These are phyloP conservation scores for Lepidurus couesii DNA, from an alignment of 1,140 invertebrate species.

Conservation along the genomic window DNA sequence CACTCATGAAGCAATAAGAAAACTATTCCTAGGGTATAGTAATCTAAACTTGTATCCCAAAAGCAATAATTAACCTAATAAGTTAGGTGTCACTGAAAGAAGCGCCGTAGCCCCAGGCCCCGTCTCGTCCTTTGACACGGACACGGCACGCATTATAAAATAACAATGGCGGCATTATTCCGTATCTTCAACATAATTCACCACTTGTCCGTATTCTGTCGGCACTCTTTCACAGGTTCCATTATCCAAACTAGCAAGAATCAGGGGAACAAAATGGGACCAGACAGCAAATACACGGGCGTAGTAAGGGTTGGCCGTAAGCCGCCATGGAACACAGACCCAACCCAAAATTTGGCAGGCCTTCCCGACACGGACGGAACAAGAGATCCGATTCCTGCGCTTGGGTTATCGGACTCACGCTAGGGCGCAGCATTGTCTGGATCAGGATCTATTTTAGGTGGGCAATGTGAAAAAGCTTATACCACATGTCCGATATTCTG, in stretches of 20 bases:
- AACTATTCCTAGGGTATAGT: background rate
- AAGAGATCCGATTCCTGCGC: background rate
- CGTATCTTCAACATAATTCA: conserved; percentile 15
- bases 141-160: conserved; percentile 22
- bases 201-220: background rate
- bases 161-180: conserved; percentile 22
- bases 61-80: conserved; percentile 22
- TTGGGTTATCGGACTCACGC: background rate
- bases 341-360: conserved; percentile 21
- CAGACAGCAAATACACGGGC: conserved; percentile 20
- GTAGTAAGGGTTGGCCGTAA: conserved; percentile 12
- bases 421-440: background rate
- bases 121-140: conserved; percentile 17
- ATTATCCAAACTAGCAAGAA: conserved; percentile 7
- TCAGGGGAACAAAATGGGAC: background rate
- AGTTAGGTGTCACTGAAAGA: conserved; percentile 22
- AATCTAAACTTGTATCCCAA: conserved; percentile 10
- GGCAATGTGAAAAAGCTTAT: background rate
- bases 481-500: background rate
- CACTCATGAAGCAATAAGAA: background rate
- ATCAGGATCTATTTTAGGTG: background rate
- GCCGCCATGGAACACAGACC: conserved; percentile 20
- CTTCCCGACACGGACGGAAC: conserved; percentile 5
- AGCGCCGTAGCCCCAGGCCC: conserved; percentile 19
- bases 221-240: background rate